Conservation (phyloP, 2,888 invertebrate genomes). For the Diplazon laetatorius region DNA sequence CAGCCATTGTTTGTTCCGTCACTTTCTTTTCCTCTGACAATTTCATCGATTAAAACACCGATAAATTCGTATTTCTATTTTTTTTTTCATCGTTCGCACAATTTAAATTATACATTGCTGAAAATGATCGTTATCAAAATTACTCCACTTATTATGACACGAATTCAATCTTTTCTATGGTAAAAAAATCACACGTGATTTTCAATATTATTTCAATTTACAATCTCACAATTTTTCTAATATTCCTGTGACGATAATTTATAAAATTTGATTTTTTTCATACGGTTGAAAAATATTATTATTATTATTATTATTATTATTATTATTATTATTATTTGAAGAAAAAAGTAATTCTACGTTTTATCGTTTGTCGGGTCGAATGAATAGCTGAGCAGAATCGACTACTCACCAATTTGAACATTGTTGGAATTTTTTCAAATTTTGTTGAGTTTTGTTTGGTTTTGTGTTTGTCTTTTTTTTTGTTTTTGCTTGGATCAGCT, state of each 20-base stretch:
- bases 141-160: constrained; percentile 36
- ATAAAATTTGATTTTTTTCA: too few species aligned
- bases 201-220: background rate
- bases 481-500: constrained; percentile 35
- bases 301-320: too few species aligned
- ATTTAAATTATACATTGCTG: background rate
- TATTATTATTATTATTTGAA: background rate
- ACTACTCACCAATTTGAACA: constrained; percentile 62
- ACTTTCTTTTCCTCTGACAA: constrained; percentile 47
- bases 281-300: too few species aligned
- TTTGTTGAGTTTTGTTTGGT: constrained; percentile 1
- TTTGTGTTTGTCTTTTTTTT: constrained; percentile 18
- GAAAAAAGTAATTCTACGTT: too few species aligned
- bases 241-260: too few species aligned
- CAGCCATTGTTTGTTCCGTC: constrained; percentile 22
- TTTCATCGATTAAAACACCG: constrained; percentile 9
- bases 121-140: background rate
- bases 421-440: constrained; percentile 31
- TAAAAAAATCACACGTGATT: background rate
- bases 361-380: background rate
- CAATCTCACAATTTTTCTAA: too few species aligned
- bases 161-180: background rate
- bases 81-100: background rate
- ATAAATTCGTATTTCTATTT: background rate
- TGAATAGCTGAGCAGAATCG: background rate